Percentiles rank a stretch among this genome's conserved stretches.
These are phyloP conservation scores for Empidonax traillii DNA, from an alignment of 2,113 vertebrate genomes.

Conservation along the genomic window DNA sequence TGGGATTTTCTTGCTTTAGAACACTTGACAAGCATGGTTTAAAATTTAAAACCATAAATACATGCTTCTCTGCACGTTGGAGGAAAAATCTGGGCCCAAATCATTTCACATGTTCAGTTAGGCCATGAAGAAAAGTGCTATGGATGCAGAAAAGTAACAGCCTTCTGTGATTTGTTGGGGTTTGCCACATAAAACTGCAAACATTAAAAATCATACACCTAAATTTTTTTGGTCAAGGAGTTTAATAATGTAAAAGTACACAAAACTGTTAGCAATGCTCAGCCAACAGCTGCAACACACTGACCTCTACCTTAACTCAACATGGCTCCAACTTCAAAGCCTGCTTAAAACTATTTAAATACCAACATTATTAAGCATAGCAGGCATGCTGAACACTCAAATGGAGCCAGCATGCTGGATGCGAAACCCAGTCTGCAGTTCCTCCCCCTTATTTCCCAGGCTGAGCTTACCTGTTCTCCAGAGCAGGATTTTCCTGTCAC, in stretches of 20 bases:
- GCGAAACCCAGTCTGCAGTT: background rate
- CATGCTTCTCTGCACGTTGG: accelerated
- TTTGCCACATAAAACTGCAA: background rate
- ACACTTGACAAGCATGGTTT: background rate
- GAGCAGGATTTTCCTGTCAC: background rate
- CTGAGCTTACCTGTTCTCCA: background rate
- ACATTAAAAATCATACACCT: background rate
- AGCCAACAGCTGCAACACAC: background rate
- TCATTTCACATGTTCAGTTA: background rate
- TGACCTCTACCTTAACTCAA: constrained; percentile 34
- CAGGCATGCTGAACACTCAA: background rate
- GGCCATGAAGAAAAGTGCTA: background rate
- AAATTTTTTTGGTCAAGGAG: background rate
- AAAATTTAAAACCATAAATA: background rate
- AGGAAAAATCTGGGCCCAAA: background rate
- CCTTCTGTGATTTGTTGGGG: background rate
- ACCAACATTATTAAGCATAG: background rate
- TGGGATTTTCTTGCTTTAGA: background rate
- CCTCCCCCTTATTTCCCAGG: constrained; percentile 44
- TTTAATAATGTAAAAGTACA: background rate
- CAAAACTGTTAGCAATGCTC: background rate
- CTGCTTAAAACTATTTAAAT: constrained; percentile 23
- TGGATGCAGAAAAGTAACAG: background rate
- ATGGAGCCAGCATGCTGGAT: background rate
- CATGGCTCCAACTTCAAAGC: constrained; percentile 39